Evolutionary conservation across 2,113 vertebrate genomes (phyloP), one percentile per base, ranked within the genome.

Genomic region (Phylloscopus trochiloides): DNA sequence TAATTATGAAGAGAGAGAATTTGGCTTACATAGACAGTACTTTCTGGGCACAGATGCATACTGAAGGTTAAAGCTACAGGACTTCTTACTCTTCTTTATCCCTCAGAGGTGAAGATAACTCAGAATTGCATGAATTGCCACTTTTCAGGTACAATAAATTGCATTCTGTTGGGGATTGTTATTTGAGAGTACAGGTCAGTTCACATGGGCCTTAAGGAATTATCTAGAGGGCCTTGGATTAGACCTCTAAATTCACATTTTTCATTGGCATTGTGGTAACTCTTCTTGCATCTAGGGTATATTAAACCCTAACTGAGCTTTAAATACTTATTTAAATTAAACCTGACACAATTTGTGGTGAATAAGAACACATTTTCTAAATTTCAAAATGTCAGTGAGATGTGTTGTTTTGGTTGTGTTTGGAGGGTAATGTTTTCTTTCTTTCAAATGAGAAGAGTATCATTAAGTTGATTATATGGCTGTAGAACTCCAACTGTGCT

Each of bases 401-500:
- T 59, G n/a, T 32, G 24, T 74, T 92, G 80, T n/a, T 88, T 84
- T 78, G 43, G 16, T 93, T 42, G 43, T 71, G 63, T 57, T 94
- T 68, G 52, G 54, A 91, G 52, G 55, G 45, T 66, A 71, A 74
- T 76, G 62, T 82, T 92, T 92, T 77, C 76, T 91, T 89, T 61
- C 42, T 68, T 81, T 82, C 40, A 68, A n/a, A 68, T 51, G 71
- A 78, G 80, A 78, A 32, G 74, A 85, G 66, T 85, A 36, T 91
- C 78, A 68, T 97, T 95, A 94, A 91, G 70, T 90, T 94, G 80
- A 92, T 94, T 92, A 74, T 65, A 78, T 47, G 81, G 84, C 88
- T 90, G 50, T 70, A 92, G 84, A 94, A 54, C n/a, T 87, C 93
- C 84, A 91, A 0, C 89, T 70, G 93, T 86, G 96, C 77, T 47